phyloP scores from a whole-genome alignment of 1,140 invertebrate species.

The honey bee (Apis mellifera) region Amel_HAv3.1 CM009939.2:7785501-7786000 shows the following conservation, averaged over 20 bases:
- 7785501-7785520: neutral
- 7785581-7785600: neutral
- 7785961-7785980: neutral
- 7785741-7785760: neutral
- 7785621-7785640: neutral
- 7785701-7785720: neutral
- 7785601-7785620: neutral
- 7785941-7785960: neutral
- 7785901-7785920: neutral
- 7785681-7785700: neutral
- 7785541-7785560: too few species aligned
- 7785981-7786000: neutral
- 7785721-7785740: neutral
- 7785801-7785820: too few species aligned
- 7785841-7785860: neutral
- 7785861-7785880: neutral
- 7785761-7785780: neutral
- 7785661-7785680: slow-evolving; percentile 6
- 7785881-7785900: neutral
- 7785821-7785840: neutral
- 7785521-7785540: neutral
- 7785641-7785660: neutral
- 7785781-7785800: neutral
- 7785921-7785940: neutral
- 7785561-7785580: slow-evolving; percentile 7